Conservation (phyloP, 30 jellyfish, hydroid and myxozoan genomes). For the Rhopilema esculentum region DNA sequence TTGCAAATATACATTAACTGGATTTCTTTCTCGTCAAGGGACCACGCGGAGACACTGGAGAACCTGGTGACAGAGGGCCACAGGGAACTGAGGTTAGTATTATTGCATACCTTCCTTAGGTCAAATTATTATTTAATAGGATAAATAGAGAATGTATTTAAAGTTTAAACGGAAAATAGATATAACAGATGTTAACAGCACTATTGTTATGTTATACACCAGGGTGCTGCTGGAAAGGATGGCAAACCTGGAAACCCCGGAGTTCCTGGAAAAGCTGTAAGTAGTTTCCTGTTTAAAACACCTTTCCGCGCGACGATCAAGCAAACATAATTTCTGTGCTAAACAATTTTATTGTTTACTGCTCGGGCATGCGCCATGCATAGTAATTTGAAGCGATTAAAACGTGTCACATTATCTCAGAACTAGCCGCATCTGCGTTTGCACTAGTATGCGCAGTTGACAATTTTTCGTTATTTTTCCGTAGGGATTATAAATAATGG, state of each 20-base stretch:
- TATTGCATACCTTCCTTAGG: too few species aligned
- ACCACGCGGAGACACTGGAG: slow-evolving; percentile 85
- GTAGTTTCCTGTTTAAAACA: slow-evolving; percentile 20
- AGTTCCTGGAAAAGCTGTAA: slow-evolving; percentile 68
- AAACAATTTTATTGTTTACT: too few species aligned
- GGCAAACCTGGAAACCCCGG: slow-evolving; percentile 82
- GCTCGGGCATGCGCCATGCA: too few species aligned
- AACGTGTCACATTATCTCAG: too few species aligned
- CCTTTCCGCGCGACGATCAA: neutral
- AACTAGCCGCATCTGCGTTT: too few species aligned
- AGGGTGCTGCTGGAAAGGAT: slow-evolving; percentile 79
- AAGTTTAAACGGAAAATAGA: neutral
- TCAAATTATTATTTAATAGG: too few species aligned
- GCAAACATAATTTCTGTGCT: too few species aligned
- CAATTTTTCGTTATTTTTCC: too few species aligned
- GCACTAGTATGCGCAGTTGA: too few species aligned
- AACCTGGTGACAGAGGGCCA: slow-evolving; percentile 82
- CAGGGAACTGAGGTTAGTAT: slow-evolving; percentile 71
- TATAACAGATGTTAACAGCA: neutral
- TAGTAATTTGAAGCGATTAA: too few species aligned
- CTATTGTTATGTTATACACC: neutral
- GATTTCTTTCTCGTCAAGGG: slow-evolving; percentile 60
- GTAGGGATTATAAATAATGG: too few species aligned
- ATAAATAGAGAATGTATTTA: too few species aligned
- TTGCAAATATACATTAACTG: neutral